These are phyloP conservation scores for Fregetta grallaria DNA, from an alignment of 2,113 vertebrate species.

Conservation along the genomic window DNA sequence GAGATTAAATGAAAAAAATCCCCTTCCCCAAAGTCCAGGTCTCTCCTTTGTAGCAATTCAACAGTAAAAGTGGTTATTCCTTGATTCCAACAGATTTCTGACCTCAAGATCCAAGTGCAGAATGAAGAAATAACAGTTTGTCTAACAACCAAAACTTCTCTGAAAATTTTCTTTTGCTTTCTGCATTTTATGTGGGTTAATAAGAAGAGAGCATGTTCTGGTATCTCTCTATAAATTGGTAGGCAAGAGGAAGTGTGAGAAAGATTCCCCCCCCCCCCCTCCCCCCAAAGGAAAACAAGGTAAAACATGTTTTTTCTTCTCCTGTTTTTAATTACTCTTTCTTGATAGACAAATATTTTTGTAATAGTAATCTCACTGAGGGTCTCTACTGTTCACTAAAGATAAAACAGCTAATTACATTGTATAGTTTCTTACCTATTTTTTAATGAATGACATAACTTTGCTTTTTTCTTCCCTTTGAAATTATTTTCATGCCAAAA, in stretches of 20 bases:
- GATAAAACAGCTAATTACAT: not conserved
- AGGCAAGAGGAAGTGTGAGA: not conserved
- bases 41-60: not conserved
- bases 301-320: not conserved
- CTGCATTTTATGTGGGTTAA: not conserved
- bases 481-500: not conserved
- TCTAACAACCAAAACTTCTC: not conserved
- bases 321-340: not conserved
- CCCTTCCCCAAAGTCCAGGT: not conserved
- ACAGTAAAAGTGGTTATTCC: not conserved
- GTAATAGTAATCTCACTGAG: not conserved
- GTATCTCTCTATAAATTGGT: not conserved
- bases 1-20: not conserved
- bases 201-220: not conserved
- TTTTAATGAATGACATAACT: not conserved
- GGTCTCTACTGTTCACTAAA: constrained; percentile 3
- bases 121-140: not conserved
- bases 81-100: not conserved
- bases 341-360: not conserved
- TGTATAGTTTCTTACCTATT: not conserved
- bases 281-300: not conserved
- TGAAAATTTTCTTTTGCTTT: not conserved
- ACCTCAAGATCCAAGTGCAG: not conserved
- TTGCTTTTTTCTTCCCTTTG: not conserved
- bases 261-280: not conserved